Base-by-base conservation (phyloP, 2,888 invertebrate species). In the Trichogramma evanescens region DNA sequence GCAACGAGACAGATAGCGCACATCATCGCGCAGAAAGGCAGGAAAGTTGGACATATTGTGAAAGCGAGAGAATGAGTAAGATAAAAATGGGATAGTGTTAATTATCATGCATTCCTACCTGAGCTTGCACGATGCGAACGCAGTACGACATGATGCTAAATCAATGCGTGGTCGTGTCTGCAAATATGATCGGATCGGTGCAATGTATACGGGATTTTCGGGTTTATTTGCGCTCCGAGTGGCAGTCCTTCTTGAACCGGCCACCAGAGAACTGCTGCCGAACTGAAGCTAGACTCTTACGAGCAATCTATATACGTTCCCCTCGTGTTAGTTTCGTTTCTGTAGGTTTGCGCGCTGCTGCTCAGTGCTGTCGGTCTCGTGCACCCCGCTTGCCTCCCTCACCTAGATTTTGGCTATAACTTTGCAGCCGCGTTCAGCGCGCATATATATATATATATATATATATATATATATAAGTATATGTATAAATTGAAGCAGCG, bases 71-170 rank as follows among this genome's bases (percentile, higher is more conserved):
- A 46, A 6, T 45, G 1, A 4, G 4, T 4, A 4, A 40, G 26
- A 26, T 26, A 26, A 26, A 13, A 43, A 50, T 10, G 43, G 6
- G 5, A 7, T 49, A 44, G 46, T 6, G 52, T 52, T 2, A 42
- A 6, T 48, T 5, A 8, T 46, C 26, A 26, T 26, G 26, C 26
- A 26, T 26, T 26, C 80, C 81, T 83, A 87, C 88, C 83, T 88
- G 87, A 83, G 86, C 86, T 83, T 86, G 86, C 81, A 88, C 84
- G 84, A 88, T 86, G 84, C 87, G 82, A 76, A 83, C 84, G 84
- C 87, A 88, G 84, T 87, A 86, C 81, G 87, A 88, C 88, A 88
- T 88, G 82, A 54, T 52, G 58, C 42, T 38, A 48, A 49, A 48
- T 42, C 9, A 39, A 41, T 9, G 26, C 10, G 39, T 52, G 38